These are phyloP conservation scores for Tiaroga cobitis DNA, from an alignment of 2,797 vertebrate species.

Conservation along the genomic window DNA sequence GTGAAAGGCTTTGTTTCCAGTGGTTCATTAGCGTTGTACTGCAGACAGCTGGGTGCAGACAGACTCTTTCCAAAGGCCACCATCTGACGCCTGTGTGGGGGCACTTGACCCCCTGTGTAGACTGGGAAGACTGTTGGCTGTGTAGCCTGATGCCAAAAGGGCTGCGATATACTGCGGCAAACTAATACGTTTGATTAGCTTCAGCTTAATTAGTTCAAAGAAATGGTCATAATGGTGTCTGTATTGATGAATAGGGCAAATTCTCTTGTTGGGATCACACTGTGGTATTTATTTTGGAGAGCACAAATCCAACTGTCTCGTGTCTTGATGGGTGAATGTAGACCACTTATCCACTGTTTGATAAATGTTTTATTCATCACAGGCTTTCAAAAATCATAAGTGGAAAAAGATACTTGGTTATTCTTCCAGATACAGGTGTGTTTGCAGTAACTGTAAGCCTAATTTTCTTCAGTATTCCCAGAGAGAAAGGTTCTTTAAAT, in stretches of 20 bases:
- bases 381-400: constrained; percentile 5
- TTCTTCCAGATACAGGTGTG: constrained; percentile 29
- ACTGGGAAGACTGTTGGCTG: not conserved
- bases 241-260: constrained; percentile 1
- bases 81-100: constrained; percentile 61
- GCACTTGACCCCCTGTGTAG: constrained; percentile 50
- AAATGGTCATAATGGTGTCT: constrained; percentile 20
- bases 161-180: not conserved
- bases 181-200: constrained; percentile 18
- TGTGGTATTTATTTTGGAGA: constrained; percentile 1
- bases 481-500: constrained; percentile 29
- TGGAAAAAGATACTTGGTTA: constrained; percentile 14
- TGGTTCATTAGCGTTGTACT: constrained; percentile 66
- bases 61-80: constrained; percentile 67
- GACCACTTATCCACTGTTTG: not conserved
- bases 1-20: constrained; percentile 60
- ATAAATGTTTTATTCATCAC: constrained; percentile 38
- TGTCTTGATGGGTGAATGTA: constrained; percentile 18
- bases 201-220: constrained; percentile 26
- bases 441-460: constrained; percentile 47
- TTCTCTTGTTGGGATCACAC: not conserved
- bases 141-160: constrained; percentile 5
- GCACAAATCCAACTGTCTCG: not conserved
- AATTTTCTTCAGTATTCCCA: constrained; percentile 29
- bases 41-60: constrained; percentile 72